Evolutionary conservation across 2,888 invertebrate species (phyloP), one percentile per base, ranked within the genome.

Genomic region (Agrochola lota): DNA sequence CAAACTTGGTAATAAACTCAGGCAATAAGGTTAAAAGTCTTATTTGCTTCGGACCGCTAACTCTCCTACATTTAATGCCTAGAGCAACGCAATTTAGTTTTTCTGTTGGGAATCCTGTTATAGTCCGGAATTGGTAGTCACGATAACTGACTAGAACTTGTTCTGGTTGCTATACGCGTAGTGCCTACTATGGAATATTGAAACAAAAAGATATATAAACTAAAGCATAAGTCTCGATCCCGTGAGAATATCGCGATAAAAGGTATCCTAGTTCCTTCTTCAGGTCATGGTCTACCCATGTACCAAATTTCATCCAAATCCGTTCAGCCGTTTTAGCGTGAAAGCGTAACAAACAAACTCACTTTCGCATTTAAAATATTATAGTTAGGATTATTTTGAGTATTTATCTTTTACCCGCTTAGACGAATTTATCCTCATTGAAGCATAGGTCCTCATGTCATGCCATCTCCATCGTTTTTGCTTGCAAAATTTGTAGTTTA

Each of bases 31-130:
- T 83, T 75, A 83, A 81, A 81, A 69, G 52, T 85, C 64, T 69
- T 30, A 75, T 83, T 85, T 75, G 64, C 71, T 66, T 62, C 75
- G 75, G 75, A 62, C 81, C 71, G 82, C 68, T 85, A 81, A 75
- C 75, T 59, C 43, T 69, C 64, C 63, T 71, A 60, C 81, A 35
- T 80, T 74, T 30, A 63, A 83, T 75, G 81, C 71, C 71, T 80
- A 60, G n/a, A 71, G 81, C 63, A 57, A 74, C 46, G 71, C 55
- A 75, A 83, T 83, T 85, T 64, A 60, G 57, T 85, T 81, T 82
- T 84, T 83, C 85, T 57, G 49, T 57, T 49, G 26, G 49, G 20
- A 80, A 69, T 75, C 64, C 49, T 75, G 81, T 75, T 81, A 81
- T 60, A 26, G 43, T n/a, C 17, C 60, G 60, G 60, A 85, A 85